Evolutionary conservation across 1,140 invertebrate species (phyloP).

Genomic region (Bilobella aurantiaca): DNA sequence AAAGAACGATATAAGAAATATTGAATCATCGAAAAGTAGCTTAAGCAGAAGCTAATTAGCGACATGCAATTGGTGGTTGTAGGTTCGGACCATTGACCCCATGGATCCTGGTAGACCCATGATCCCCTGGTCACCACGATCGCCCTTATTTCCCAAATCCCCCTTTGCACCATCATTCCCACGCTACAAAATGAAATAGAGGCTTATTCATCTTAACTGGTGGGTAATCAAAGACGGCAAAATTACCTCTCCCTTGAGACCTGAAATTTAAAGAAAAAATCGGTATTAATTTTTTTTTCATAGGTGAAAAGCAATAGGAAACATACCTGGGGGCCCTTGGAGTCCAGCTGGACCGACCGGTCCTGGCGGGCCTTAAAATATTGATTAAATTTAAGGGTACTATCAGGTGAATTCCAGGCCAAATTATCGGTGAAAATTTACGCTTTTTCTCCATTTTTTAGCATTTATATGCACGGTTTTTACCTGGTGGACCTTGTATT

Average conservation of each 20-base stretch:
- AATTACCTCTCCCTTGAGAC: constrained; percentile 65
- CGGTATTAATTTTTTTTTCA: no score
- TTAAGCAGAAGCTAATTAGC: not conserved
- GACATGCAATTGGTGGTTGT: not conserved
- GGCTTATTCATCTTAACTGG: not conserved
- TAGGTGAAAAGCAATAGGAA: no score
- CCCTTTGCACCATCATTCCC: constrained; percentile 4
- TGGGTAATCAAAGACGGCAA: not conserved
- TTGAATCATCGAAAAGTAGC: not conserved
- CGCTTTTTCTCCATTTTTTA: not conserved
- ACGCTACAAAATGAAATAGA: not conserved
- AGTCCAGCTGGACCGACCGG: constrained; percentile 71
- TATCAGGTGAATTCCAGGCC: not conserved
- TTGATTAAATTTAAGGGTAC: not conserved
- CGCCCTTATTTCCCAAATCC: not conserved
- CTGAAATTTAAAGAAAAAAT: no score
- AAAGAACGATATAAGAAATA: not conserved
- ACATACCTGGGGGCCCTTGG: no score
- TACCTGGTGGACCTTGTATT: constrained; percentile 58
- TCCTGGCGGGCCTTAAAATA: constrained; percentile 39
- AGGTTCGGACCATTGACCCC: constrained; percentile 37
- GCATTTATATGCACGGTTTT: not conserved
- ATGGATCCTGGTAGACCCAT: constrained; percentile 85
- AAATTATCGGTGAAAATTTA: not conserved
- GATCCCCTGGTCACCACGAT: constrained; percentile 77